Percentiles rank a stretch among this genome's conserved stretches.
Conservation (phyloP, 2,797 vertebrate genomes). For the Gila robusta region DNA sequence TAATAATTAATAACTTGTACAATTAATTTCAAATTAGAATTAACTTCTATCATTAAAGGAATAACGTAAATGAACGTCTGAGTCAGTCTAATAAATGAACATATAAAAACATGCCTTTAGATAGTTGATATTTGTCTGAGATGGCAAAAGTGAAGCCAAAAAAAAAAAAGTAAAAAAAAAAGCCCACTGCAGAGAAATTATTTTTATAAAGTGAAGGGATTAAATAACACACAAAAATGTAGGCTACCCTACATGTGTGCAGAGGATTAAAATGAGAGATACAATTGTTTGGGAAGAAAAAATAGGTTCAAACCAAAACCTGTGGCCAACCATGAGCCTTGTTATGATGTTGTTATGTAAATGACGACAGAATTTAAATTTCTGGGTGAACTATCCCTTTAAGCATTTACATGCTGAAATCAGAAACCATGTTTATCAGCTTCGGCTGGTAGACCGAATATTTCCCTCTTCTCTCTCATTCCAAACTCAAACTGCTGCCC, state of each 20-base stretch:
- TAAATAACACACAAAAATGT: neutral
- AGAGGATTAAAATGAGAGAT: too few relatives aligned
- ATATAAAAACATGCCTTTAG: neutral
- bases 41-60: neutral
- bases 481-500: constrained; percentile 52
- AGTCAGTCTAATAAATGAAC: neutral
- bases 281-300: neutral
- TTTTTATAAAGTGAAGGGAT: neutral
- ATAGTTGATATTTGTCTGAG: neutral
- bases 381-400: neutral
- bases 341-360: neutral
- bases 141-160: neutral
- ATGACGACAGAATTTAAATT: neutral
- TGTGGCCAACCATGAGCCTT: neutral
- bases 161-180: neutral
- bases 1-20: neutral
- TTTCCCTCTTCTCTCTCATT: neutral
- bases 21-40: neutral
- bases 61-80: neutral
- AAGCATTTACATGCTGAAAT: constrained; percentile 41
- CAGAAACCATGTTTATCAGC: constrained; percentile 50
- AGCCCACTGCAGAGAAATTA: neutral
- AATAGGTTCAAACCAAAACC: constrained; percentile 6
- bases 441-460: constrained; percentile 24
- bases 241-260: too few relatives aligned